Conservation (phyloP, 2,888 invertebrate genomes). For the Bimastos eiseni region DNA sequence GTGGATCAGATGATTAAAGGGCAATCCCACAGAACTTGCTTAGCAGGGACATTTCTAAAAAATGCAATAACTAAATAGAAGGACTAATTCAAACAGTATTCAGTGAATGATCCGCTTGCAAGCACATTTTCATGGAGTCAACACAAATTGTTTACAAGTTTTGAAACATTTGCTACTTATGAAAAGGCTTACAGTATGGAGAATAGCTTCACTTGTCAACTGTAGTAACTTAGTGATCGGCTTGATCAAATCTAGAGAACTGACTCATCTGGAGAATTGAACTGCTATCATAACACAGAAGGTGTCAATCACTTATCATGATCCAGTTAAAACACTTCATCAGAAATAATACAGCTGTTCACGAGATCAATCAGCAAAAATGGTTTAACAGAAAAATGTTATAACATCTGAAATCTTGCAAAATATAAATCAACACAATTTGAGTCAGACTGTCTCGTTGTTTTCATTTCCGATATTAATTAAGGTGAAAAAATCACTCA, state of each 20-base stretch:
- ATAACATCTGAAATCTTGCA: neutral
- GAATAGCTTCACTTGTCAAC: neutral
- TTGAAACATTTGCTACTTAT: neutral
- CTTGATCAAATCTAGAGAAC: neutral
- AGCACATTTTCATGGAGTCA: neutral
- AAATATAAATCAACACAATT: neutral
- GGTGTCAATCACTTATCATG: neutral
- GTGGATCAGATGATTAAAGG: neutral
- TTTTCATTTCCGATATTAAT: neutral
- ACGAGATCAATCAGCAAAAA: slow-evolving; percentile 6
- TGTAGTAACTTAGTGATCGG: neutral
- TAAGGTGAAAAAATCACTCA: neutral
- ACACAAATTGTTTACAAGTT: neutral
- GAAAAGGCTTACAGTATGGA: neutral
- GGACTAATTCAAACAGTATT: neutral
- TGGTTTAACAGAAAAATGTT: neutral
- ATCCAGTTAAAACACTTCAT: neutral
- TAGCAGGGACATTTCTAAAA: neutral
- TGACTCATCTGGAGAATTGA: no score
- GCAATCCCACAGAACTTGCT: neutral
- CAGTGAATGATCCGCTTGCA: neutral
- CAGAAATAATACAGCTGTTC: neutral
- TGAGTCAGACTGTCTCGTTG: neutral
- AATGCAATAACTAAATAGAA: neutral
- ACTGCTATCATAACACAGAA: neutral